These are phyloP conservation scores for Grus americana DNA, from an alignment of 2,113 vertebrate species.

Conservation along the genomic window DNA sequence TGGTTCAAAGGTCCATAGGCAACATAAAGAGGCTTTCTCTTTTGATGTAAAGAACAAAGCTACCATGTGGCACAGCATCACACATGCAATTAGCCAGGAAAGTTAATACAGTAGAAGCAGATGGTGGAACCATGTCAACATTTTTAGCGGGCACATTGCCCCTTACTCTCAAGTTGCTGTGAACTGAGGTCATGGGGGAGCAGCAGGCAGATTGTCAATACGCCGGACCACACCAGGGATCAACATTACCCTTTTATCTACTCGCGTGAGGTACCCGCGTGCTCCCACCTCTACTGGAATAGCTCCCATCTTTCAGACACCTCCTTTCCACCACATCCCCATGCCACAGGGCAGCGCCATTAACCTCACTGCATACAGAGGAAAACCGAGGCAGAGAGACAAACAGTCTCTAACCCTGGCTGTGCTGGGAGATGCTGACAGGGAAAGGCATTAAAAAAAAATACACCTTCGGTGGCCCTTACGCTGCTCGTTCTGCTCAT, in stretches of 20 bases:
- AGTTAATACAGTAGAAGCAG: conserved; percentile 66
- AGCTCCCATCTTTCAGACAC: neutral
- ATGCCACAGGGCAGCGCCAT: fast-evolving
- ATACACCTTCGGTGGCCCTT: neutral
- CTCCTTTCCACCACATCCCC: neutral
- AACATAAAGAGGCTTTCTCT: conserved; percentile 50
- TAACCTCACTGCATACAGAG: neutral
- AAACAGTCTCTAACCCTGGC: neutral
- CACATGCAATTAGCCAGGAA: conserved; percentile 59
- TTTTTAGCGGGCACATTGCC: conserved; percentile 38
- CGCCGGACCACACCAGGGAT: neutral
- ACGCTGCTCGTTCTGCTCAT: neutral
- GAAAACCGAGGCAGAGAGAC: neutral
- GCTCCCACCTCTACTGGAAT: neutral
- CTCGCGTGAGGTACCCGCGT: neutral
- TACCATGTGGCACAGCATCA: conserved; percentile 65
- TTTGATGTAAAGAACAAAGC: conserved; percentile 59
- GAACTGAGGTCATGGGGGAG: neutral
- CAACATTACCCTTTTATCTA: neutral
- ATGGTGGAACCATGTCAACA: conserved; percentile 60
- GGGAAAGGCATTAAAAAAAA: neutral
- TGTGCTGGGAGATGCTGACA: neutral
- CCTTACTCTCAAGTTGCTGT: neutral
- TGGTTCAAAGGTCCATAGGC: conserved; percentile 40
- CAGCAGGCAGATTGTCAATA: neutral